Conservation (phyloP, 2,113 vertebrate genomes). For the Rhineura floridana region DNA sequence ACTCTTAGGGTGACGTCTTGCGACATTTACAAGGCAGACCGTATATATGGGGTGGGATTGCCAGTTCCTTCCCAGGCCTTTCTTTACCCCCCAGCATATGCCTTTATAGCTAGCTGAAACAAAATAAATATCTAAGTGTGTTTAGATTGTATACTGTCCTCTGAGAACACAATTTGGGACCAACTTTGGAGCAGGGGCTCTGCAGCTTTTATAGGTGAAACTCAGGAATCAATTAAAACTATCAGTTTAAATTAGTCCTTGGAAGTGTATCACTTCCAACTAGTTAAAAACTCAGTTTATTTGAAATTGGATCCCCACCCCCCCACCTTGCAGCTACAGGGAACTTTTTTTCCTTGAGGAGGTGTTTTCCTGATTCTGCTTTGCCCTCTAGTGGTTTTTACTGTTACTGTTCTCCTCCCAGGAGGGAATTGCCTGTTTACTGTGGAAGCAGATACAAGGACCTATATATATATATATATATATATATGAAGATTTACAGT, state of each 20-base stretch:
- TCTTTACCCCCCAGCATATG: no score
- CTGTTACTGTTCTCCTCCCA: neutral
- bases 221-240: neutral
- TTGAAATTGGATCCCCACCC: neutral
- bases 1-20: no score
- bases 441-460: neutral
- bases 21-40: no score
- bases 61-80: no score
- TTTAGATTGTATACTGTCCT: neutral
- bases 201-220: neutral
- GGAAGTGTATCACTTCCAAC: neutral
- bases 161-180: neutral
- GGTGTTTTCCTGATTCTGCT: conserved; percentile 41
- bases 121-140: neutral
- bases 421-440: neutral
- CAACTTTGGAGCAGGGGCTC: neutral
- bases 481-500: no score
- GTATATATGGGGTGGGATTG: no score
- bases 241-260: neutral
- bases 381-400: conserved; percentile 64
- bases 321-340: neutral
- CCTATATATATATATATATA: neutral
- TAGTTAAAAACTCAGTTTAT: neutral
- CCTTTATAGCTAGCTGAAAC: neutral
- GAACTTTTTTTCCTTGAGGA: neutral